Evolutionary conservation across 2,888 invertebrate genomes (phyloP), one percentile per base, ranked within the genome.

Genomic region (Campoplex nolae): DNA sequence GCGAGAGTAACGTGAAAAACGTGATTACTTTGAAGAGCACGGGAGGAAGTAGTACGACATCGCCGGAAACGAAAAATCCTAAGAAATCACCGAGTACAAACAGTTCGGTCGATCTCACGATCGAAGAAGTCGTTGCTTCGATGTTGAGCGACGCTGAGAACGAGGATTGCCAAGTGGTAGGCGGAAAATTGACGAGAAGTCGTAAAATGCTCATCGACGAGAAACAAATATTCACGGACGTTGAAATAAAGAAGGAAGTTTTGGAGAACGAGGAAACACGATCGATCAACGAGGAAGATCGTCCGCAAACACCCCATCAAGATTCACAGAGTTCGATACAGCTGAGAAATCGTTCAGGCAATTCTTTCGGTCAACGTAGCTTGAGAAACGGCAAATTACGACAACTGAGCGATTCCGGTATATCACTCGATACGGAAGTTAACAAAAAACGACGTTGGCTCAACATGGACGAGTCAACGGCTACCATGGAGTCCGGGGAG

Each of bases 301-400:
- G 78, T 38, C 0, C 78, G 8, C 91, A 91, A 9, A 79, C 85
- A 0, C 88, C 90, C 18, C 89, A 89, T 62, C 88, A 77, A 54
- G 87, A 88, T n/a, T 68, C 84, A n/a, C 86, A 82, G 76, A 91
- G 68, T 35, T 80, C 89, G 9, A 88, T 90, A 51, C 90, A 92
- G 35, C 70, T 90, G 38, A 91, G 92, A 54, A 92, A 92, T 76
- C 91, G 91, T 56, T 88, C 90, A 35, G 89, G 84, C 32, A 89
- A 88, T 70, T 80, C 89, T 32, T 77, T 87, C 79, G 95, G 95
- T 88, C 95, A 95, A 42, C 95, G 96, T 88, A 96, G 96, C 86
- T 94, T 97, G 81, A 95, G 97, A 77, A 97, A 97, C 92, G 97
- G 97, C 0, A 97, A 96, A 92, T 95, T 96, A 70, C 95, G 96